Base-by-base conservation (phyloP, 2,797 vertebrate genomes). In the Rhincodon typus region DNA sequence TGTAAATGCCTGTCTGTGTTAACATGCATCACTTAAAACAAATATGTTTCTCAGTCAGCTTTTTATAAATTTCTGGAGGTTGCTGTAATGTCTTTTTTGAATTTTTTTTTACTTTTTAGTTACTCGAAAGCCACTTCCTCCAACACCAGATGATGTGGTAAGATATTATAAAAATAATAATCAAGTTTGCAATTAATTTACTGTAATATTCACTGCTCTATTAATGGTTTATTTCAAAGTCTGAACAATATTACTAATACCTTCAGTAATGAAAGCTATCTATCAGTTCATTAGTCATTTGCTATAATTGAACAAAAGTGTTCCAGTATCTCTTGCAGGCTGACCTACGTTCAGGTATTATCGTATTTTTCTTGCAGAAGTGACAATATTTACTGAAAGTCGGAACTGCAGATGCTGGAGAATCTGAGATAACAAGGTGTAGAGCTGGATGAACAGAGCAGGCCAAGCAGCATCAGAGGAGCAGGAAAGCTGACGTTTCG, bases 71-170 rank as follows among this genome's bases (percentile, higher is more conserved):
- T 93, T 93, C 5, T 93, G 62, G n/a, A 67, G 62, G 38, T 67
- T 93, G 62, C 62, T 23, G 13, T 23, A 38, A 67, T 93, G 38
- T 23, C 42, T 19, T 84, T 7, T 84, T 93, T 62, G 77, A 95
- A 95, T 42, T 34, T 50, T 34, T 96, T 96, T 96, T 46, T 94
- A 95, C 88, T 96, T 96, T 97, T 87, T 96, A 99, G 99, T 98
- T 97, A 97, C 98, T 94, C 98, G 97, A 95, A 98, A 98, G 96
- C 97, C 98, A 42, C 97, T 98, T n/a, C 98, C 98, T 91, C 97
- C 98, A 0, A 97, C 98, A 95, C 98, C 98, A 96, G 97, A 98
- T 96, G 97, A 96, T 96, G 97, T n/a, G 97, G 98, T 98, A 97
- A 88, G 97, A 97, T 95, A 96, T 95, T 96, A 57, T 27, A 53